Percentiles rank a stretch among this genome's conserved stretches.
Conservation (phyloP, 1,140 invertebrate species). For the Drosophila tani region DNA sequence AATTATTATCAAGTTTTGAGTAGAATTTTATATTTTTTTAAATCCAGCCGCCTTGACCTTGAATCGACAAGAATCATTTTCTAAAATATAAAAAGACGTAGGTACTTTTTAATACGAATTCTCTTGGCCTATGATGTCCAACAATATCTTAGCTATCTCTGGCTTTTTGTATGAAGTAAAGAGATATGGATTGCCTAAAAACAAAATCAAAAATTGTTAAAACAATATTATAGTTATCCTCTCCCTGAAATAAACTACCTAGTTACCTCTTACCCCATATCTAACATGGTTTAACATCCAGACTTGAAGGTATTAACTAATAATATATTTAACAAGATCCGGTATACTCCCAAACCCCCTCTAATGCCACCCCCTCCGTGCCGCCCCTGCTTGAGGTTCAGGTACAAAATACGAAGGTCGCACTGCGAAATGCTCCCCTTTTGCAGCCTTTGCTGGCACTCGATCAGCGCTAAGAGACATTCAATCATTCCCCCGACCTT, state of each 20-base stretch:
- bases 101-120: no score
- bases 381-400: constrained; percentile 17
- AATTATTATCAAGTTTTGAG: no score
- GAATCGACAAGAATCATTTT: no score
- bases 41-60: no score
- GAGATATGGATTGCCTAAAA: no score
- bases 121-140: no score
- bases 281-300: background rate
- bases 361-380: background rate
- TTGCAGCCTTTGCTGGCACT: constrained; percentile 30
- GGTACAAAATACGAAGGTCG: constrained; percentile 47
- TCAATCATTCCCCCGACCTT: constrained; percentile 67
- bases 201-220: no score
- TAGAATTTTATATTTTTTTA: no score
- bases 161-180: no score
- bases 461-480: constrained; percentile 56
- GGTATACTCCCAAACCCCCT: background rate
- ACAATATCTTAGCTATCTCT: no score
- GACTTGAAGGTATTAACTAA: no score
- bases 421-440: constrained; percentile 42
- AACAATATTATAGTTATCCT: background rate
- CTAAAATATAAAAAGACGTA: no score
- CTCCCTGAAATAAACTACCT: background rate
- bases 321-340: background rate
- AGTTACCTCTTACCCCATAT: background rate